Percentiles rank a stretch among this genome's conserved stretches.
Conservation (phyloP, 2,113 vertebrate genomes). For the Microtus richardsoni region DNA sequence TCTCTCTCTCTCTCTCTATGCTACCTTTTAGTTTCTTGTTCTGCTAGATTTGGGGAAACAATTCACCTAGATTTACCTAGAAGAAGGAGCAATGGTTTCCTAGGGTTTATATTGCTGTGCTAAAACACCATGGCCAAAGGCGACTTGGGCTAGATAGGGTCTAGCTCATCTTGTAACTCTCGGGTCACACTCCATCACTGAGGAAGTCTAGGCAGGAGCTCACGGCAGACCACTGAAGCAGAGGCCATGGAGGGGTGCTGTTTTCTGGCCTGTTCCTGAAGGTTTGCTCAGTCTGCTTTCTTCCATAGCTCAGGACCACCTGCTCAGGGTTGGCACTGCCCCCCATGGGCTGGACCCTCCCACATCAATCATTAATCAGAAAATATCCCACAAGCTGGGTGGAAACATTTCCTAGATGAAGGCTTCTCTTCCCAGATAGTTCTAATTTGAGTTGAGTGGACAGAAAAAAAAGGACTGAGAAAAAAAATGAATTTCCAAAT, state of each 20-base stretch:
- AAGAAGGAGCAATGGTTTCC: neutral
- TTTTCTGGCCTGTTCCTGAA: neutral
- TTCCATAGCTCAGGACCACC: neutral
- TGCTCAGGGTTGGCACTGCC: neutral
- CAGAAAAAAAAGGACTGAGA: neutral
- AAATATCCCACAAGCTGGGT: neutral
- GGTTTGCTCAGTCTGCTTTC: neutral
- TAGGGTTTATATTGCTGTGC: neutral
- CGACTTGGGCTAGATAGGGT: neutral
- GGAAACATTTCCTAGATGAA: neutral
- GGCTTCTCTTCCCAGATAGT: neutral
- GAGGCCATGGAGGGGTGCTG: neutral
- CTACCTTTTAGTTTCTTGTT: neutral
- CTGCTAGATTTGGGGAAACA: neutral
- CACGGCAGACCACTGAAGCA: neutral
- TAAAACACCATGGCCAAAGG: neutral
- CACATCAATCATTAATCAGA: neutral
- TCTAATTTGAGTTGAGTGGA: neutral
- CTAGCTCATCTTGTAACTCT: neutral
- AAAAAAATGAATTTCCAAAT: neutral
- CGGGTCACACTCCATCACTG: no score
- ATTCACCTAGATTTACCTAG: conserved; percentile 54
- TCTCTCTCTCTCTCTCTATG: neutral
- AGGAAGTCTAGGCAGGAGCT: neutral
- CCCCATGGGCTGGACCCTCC: neutral